Base-by-base conservation (phyloP, 2,888 invertebrate genomes). In the Ormyrus thymus region DNA sequence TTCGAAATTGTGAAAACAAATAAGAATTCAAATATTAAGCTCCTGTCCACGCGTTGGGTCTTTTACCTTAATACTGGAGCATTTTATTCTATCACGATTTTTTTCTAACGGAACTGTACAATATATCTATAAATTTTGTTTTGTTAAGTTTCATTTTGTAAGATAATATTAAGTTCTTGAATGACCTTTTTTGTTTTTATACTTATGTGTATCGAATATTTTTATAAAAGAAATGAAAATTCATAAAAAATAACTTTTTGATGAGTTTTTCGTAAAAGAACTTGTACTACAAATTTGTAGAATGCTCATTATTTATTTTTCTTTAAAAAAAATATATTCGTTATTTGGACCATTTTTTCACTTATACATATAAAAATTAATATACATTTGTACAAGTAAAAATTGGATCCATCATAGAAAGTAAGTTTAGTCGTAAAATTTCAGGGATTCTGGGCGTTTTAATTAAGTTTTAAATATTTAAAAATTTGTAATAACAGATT, bases 141-240 rank as follows among this genome's bases (percentile, higher is more conserved):
- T 80, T 80, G 73, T 80, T 80, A 80, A 80, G 76, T 77, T 80
- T 80, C 73, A 61, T 65, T 73, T 73, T 77, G 73, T 76, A 80
- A 76, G 59, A 76, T 76, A 73, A 59, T 66, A 64, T 69, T 72
- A 72, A 15, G 72, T 56, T 48, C 68, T 5, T 13, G 0, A 51
- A 46, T 45, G 68, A 62, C 66, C 68, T 50, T 58, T 45, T 71
- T 76, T 78, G 62, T 70, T 79, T 79, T 76, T 79, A 72, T 73
- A 51, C 61, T 71, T 78, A 75, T 71, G 55, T 77, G 70, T 71
- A 75, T 15, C 48, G 65, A 68, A 69, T 61, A 62, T 56, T 78
- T 78, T 76, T 79, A 61, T 79, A 79, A 72, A 66, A 69, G 46
- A 75, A 58, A 61, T 68, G 55, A 59, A 75, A 76, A 51, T 70